These are phyloP conservation scores for Ochotona curzoniae DNA, from an alignment of 2,113 vertebrate species.

Conservation along the genomic window DNA sequence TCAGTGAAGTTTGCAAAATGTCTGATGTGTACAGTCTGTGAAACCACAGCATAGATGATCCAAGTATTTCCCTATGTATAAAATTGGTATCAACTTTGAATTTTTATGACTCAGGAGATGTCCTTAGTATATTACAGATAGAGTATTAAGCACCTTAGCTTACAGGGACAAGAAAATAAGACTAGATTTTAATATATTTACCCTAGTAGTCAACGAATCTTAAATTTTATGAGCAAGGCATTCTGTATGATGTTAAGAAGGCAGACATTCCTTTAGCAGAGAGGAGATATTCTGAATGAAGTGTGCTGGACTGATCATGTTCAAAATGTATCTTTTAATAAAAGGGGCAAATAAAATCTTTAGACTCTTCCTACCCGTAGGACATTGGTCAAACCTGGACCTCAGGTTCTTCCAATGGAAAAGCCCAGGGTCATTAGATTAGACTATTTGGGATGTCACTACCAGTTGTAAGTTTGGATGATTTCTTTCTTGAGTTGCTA, in stretches of 20 bases:
- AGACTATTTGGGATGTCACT: background rate
- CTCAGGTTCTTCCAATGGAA: background rate
- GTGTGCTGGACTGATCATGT: background rate
- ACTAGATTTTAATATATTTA: background rate
- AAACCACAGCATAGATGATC: background rate
- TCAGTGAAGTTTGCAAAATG: background rate
- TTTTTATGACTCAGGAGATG: background rate
- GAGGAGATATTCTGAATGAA: background rate
- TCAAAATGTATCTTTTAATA: background rate
- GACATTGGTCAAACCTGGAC: background rate
- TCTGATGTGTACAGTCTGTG: background rate
- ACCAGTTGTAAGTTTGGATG: background rate
- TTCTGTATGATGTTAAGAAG: background rate
- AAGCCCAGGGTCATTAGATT: background rate
- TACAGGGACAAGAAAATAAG: background rate
- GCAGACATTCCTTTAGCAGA: background rate
- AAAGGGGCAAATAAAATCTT: background rate
- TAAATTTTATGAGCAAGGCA: background rate
- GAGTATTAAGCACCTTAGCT: background rate
- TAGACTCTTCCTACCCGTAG: background rate
- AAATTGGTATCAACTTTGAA: background rate
- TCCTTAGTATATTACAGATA: background rate
- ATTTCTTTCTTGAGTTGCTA: background rate
- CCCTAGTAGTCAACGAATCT: background rate
- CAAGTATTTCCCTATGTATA: accelerated